Base-by-base conservation (phyloP, 2,888 invertebrate genomes). In the Tholera decimalis region DNA sequence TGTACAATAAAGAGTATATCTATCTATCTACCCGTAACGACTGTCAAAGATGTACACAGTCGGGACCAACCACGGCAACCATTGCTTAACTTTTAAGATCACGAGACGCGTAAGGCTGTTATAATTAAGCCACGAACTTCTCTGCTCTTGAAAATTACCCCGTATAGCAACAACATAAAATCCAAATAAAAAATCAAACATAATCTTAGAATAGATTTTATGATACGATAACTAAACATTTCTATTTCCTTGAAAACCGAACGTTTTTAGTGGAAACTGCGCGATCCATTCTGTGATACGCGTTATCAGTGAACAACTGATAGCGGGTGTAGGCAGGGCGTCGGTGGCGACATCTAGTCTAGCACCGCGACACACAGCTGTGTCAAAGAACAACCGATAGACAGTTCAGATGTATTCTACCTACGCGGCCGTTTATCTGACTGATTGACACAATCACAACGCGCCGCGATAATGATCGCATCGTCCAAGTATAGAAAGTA, bases 301-400 rank as follows among this genome's bases (percentile, higher is more conserved):
- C 58, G 82, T 79, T 88, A 89, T 88, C 89, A 83, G 86, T 83
- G 86, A 83, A 77, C 82, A 83, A 84, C 79, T 86, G 88, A 87
- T 89, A 90, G 85, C 73, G 70, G 46, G 71, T 75, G 77, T 79
- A 80, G 85, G 49, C 72, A 85, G 84, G 88, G 83, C 84, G 84
- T 49, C 74, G 51, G 84, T 86, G 89, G 90, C 88, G 92, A 86
- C 91, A 89, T 79, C 87, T 88, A 85, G 91, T 92, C 92, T 92
- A 76, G 84, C 65, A 46, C 64, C 44, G 41, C 77, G 71, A 53
- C 57, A 68, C 62, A 55, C 68, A 6, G 60, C 59, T 35, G 63
- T 51, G 43, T 62, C 77, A 83, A 82, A 83, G 76, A 77, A 44
- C 61, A 77, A 55, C 30, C 50, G 59, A 61, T 35, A 77, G 76